phyloP scores from a whole-genome alignment of 2,888 invertebrate genomes.

The Erebia aethiops region DNA sequence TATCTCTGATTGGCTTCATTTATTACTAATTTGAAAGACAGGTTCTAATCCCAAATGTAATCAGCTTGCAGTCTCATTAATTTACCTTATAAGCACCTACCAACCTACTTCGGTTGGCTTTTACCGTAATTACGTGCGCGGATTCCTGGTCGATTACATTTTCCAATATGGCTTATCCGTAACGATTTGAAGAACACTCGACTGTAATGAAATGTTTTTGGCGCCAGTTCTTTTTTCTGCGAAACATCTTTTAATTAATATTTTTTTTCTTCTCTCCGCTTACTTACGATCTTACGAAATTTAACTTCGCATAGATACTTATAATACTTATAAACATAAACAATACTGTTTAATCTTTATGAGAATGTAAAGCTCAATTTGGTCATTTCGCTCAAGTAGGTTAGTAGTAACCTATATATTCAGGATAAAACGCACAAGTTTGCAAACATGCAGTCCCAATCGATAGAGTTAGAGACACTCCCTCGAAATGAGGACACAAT shows the following conservation, averaged over 20 bases:
- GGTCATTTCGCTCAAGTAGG: background rate
- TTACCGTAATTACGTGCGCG: constrained; percentile 20
- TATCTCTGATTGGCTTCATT: constrained; percentile 81
- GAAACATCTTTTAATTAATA: background rate
- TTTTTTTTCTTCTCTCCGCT: background rate
- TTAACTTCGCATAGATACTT: too few species aligned
- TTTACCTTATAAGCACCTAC: constrained; percentile 47
- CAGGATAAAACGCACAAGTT: background rate
- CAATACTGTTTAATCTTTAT: too few species aligned
- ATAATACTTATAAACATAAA: too few species aligned
- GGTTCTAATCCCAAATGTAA: constrained; percentile 70
- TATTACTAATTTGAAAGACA: constrained; percentile 76
- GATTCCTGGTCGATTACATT: constrained; percentile 16
- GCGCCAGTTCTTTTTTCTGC: too few species aligned
- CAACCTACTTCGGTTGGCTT: constrained; percentile 14
- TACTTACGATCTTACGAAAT: too few species aligned
- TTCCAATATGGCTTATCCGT: constrained; percentile 2
- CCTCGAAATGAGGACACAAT: constrained; percentile 25
- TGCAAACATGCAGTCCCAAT: constrained; percentile 2
- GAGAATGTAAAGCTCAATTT: background rate
- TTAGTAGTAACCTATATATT: background rate
- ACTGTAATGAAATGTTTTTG: background rate
- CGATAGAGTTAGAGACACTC: constrained; percentile 21
- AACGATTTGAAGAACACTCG: background rate
- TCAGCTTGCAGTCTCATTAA: constrained; percentile 62